Conservation (phyloP, 2,113 vertebrate genomes). For the Cavia porcellus region DNA sequence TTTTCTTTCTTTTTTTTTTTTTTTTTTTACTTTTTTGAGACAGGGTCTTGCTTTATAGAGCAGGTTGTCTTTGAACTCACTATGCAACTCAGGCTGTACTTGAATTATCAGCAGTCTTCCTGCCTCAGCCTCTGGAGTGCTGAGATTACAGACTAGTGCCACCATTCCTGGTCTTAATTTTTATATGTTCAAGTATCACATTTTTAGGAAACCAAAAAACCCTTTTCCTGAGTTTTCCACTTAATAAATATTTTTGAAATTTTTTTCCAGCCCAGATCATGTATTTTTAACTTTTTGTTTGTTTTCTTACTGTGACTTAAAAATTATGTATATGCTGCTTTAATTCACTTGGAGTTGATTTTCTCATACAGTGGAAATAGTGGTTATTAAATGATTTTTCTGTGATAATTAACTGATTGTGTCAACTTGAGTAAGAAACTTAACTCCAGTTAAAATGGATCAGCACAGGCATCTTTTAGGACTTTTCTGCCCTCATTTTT, state of each 20-base stretch:
- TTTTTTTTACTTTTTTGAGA: not conserved
- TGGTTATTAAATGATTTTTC: not conserved
- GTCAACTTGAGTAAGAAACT: not conserved
- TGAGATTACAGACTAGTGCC: not conserved
- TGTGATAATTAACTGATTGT: not conserved
- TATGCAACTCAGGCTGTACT: not conserved
- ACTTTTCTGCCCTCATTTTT: not conserved
- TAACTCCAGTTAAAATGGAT: not conserved
- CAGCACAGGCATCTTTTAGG: not conserved
- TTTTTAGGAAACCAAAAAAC: not conserved
- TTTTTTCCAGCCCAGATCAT: not conserved
- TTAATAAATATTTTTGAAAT: not conserved
- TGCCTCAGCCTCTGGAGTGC: not conserved
- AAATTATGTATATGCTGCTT: not conserved
- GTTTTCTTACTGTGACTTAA: not conserved
- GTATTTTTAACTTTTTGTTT: conserved; percentile 1
- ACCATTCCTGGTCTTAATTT: not conserved
- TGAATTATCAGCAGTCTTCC: not conserved
- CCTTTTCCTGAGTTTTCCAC: not conserved
- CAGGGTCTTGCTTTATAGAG: not conserved
- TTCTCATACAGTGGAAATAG: not conserved
- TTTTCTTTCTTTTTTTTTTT: not conserved
- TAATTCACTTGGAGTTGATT: not conserved
- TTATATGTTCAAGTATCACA: not conserved
- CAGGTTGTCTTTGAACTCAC: not conserved